Percentiles rank a stretch among this genome's conserved stretches.
phyloP scores from a whole-genome alignment of 37 sponge, comb jelly and placozoan species.

The Ephydatia muelleri region DNA sequence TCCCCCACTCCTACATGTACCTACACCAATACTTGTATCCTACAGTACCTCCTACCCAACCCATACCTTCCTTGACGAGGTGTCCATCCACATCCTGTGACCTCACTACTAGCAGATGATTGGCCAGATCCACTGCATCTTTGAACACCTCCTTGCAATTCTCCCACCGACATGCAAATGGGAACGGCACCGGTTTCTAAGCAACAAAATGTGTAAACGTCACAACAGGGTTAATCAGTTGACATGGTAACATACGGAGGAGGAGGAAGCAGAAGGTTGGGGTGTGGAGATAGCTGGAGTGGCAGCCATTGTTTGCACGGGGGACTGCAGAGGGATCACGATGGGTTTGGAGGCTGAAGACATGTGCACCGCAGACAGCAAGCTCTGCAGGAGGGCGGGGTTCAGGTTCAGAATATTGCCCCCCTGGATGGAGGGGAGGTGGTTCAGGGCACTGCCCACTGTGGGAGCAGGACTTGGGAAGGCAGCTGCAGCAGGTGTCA shows the following conservation, averaged over 20 bases:
- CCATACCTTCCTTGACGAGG: conserved; percentile 6
- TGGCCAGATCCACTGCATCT: conserved; percentile 28
- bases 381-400: conserved; percentile 34
- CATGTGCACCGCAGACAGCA: conserved; percentile 21
- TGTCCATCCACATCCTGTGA: background rate
- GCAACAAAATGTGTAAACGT: too few species aligned
- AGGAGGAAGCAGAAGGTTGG: background rate
- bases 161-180: conserved; percentile 48
- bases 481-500: background rate
- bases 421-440: conserved; percentile 4
- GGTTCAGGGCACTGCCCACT: background rate
- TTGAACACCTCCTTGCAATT: conserved; percentile 39
- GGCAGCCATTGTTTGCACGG: background rate
- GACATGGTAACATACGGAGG: background rate
- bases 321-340: conserved; percentile 19
- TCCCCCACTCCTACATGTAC: too few species aligned
- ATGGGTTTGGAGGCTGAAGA: conserved; percentile 23
- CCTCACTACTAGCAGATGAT: conserved; percentile 33
- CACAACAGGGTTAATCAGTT: too few species aligned
- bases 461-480: conserved; percentile 4
- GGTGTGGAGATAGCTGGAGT: background rate
- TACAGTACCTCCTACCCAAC: background rate
- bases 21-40: background rate
- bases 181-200: background rate
- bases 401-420: conserved; percentile 18